A percentile compares a stretch with the other conserved stretches of the same genome.
Evolutionary conservation across 1,140 invertebrate species (phyloP).

Genomic region (Vollenhovia emeryi): DNA sequence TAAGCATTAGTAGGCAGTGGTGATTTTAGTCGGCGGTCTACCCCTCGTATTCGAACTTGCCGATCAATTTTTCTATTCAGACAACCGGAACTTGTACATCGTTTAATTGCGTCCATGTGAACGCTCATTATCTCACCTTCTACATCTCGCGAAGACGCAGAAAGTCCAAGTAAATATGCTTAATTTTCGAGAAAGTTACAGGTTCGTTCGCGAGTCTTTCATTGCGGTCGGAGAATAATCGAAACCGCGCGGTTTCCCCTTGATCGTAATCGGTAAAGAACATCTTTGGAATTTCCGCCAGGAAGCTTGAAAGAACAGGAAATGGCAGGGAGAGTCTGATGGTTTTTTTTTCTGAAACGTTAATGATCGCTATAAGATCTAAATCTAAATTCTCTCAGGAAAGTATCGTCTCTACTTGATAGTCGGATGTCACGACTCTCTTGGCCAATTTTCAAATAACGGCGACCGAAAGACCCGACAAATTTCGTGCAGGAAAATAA

Average conservation of each 20-base stretch:
- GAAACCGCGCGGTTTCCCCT: constrained; percentile 46
- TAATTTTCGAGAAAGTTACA: constrained; percentile 60
- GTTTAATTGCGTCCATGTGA: not conserved
- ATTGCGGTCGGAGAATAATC: constrained; percentile 50
- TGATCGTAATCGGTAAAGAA: not conserved
- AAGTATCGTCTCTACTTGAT: not conserved
- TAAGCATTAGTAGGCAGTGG: no score
- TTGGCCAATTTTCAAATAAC: not conserved
- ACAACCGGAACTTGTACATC: not conserved
- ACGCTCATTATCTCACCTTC: constrained; percentile 25
- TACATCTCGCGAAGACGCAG: not conserved
- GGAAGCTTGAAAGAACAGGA: not conserved
- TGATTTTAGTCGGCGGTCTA: no score
- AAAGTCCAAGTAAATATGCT: constrained; percentile 45
- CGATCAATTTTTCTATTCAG: not conserved
- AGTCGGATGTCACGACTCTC: not conserved
- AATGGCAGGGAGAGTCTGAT: not conserved
- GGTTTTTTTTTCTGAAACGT: not conserved
- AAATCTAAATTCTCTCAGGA: not conserved
- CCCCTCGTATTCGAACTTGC: not conserved
- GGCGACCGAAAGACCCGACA: not conserved
- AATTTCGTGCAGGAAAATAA: not conserved
- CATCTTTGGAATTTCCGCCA: constrained; percentile 2
- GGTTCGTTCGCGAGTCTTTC: constrained; percentile 26
- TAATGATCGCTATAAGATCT: not conserved